phyloP scores from a whole-genome alignment of 2,113 vertebrate genomes.

The Lasiurus cinereus region DNA sequence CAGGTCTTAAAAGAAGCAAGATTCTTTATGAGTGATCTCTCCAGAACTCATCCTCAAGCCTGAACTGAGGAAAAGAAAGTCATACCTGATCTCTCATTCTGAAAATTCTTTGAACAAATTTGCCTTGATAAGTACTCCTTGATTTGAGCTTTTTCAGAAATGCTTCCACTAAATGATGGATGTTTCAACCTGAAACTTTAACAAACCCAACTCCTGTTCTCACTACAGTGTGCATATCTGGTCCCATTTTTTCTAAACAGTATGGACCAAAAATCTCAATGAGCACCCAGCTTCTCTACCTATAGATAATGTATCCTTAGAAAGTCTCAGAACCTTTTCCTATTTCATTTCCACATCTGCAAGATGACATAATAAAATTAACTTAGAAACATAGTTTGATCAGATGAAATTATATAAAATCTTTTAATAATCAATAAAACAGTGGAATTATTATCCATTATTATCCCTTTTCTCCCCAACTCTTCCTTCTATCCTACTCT shows the following conservation, averaged over 20 bases:
- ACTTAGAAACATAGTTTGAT: not conserved
- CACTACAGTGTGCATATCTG: too few species aligned
- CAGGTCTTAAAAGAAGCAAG: not conserved
- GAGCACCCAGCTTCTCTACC: not conserved
- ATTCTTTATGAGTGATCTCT: not conserved
- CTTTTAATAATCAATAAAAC: not conserved
- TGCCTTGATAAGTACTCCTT: not conserved
- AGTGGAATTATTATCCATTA: not conserved
- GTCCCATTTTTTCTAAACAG: not conserved
- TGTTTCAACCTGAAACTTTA: not conserved
- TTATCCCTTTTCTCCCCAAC: not conserved
- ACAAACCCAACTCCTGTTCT: not conserved
- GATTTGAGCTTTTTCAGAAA: constrained; percentile 13
- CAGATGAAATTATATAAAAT: constrained; percentile 22
- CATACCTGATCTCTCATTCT: not conserved
- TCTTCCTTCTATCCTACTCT: not conserved
- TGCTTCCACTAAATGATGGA: not conserved
- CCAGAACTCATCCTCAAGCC: not conserved
- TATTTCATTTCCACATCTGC: not conserved
- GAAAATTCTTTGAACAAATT: not conserved
- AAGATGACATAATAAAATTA: not conserved
- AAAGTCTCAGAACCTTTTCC: not conserved
- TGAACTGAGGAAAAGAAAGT: not conserved
- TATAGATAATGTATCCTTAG: not conserved
- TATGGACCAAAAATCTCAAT: not conserved